Base-by-base conservation (phyloP, 1,140 invertebrate species). In the Tetranychus cinnabarinus region DNA sequence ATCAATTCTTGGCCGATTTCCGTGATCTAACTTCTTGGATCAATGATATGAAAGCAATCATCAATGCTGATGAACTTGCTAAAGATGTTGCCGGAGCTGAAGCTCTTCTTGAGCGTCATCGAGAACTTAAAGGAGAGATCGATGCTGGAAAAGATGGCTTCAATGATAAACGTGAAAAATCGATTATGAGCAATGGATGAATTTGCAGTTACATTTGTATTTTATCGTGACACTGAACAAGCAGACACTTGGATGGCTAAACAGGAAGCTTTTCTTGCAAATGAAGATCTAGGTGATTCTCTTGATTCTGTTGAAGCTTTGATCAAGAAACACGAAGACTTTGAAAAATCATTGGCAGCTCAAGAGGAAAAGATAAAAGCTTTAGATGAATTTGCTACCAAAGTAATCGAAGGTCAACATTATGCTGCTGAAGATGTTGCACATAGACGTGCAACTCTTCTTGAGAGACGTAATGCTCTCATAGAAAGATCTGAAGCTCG, bases 291-390 rank as follows among this genome's bases (percentile, higher is more conserved):
- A 5, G 91, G 88, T 42, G 88, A 92, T 71, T 90, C 93, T 74
- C 74, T 96, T 56, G 95, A 98, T 72, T 92, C 98, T 65, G 93
- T 98, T 5, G 95, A 98, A 76, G 91, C 97, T 1, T 82, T 97
- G 79, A 93, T 98, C 75, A 96, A 97, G 82, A 97, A 97, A 74
- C 98, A 98, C 75, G 93, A 98, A 72, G 93, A 99, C 74, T 99
- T 98, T 80, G 89, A 93, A 72, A 64, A 66, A 71, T 93, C 97
- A 72, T 74, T 98, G 63, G 90, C 92, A 71, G 91, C 93, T 0
- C 97, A 98, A 73, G 93, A 97, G 73, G 89, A 93, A 3, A 82
- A 92, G 60, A 77, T 97, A 50, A 88, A 88, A 12, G 88, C 92
- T 73, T 92, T 93, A 88, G 93, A 95, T 72, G 87, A 93, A 72